phyloP scores from a whole-genome alignment of 2,797 vertebrate species.

The Selene dorsalis region DNA sequence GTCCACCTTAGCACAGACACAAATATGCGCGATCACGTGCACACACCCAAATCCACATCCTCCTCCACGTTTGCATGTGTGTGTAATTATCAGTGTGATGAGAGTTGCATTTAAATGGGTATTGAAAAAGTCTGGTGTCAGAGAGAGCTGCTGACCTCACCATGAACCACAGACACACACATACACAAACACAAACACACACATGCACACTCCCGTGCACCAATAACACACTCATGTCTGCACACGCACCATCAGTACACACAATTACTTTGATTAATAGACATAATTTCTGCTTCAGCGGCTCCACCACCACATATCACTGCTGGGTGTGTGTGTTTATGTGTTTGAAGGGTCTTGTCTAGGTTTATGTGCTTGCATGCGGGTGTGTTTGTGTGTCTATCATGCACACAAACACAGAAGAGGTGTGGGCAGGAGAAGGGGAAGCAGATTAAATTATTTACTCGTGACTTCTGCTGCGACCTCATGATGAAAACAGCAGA shows the following conservation, averaged over 20 bases:
- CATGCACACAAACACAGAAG: neutral
- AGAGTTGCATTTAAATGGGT: conserved; percentile 64
- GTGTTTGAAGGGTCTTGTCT: neutral
- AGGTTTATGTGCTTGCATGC: neutral
- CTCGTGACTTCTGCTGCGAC: conserved; percentile 19
- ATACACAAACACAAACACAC: conserved; percentile 22
- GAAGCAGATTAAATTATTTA: neutral
- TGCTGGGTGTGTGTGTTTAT: neutral
- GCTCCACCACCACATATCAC: conserved; percentile 14
- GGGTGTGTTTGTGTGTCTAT: neutral
- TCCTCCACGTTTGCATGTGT: conserved; percentile 27
- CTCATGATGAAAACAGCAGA: conserved; percentile 16
- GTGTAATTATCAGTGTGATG: conserved; percentile 73
- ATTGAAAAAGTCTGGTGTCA: conserved; percentile 53
- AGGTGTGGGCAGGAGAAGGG: neutral
- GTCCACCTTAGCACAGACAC: conserved; percentile 53
- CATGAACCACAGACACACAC: conserved; percentile 51
- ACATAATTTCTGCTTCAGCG: conserved; percentile 37
- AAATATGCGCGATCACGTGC: conserved; percentile 28
- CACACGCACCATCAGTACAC: conserved; percentile 13
- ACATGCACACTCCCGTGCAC: neutral
- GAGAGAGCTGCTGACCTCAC: conserved; percentile 59
- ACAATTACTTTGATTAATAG: conserved; percentile 60
- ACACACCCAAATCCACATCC: conserved; percentile 17
- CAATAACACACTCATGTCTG: neutral